Evolutionary conservation across 2,113 vertebrate species (phyloP).

Genomic region (Recurvirostra avosetta): DNA sequence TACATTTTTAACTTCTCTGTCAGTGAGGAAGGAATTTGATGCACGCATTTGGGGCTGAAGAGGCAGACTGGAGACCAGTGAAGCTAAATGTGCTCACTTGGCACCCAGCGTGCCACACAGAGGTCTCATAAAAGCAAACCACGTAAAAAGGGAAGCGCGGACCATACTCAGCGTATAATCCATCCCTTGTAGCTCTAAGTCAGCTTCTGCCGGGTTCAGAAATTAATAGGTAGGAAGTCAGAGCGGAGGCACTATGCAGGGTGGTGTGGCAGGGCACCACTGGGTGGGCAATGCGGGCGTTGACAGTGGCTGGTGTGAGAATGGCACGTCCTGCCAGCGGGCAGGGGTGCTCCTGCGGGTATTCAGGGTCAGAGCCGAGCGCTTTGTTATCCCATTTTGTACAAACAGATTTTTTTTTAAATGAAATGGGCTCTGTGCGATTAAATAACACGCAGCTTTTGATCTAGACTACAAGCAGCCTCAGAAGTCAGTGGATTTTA

Average conservation of each 20-base stretch:
- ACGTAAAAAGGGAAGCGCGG: neutral
- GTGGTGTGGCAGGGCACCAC: neutral
- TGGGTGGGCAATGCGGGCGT: rapidly evolving
- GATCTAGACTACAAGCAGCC: neutral
- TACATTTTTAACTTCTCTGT: neutral
- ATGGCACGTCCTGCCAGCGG: neutral
- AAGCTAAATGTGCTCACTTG: neutral
- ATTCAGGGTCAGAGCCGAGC: rapidly evolving
- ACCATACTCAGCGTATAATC: neutral
- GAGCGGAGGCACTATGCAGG: neutral
- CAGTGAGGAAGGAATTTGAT: neutral
- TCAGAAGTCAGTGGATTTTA: neutral
- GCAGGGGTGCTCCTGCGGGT: neutral
- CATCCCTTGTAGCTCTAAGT: neutral
- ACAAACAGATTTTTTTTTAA: neutral
- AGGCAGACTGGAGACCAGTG: neutral
- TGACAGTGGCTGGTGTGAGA: rapidly evolving
- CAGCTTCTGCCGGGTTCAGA: neutral
- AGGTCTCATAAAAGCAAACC: neutral
- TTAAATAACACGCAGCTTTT: slow-evolving; percentile 12
- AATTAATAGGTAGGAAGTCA: neutral
- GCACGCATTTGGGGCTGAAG: neutral
- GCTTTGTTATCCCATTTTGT: neutral
- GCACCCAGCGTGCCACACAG: neutral
- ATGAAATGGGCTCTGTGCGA: neutral